Evolutionary conservation across 2,113 vertebrate genomes (phyloP), one percentile per base, ranked within the genome.

Genomic region (Anarrhichthys ocellatus): DNA sequence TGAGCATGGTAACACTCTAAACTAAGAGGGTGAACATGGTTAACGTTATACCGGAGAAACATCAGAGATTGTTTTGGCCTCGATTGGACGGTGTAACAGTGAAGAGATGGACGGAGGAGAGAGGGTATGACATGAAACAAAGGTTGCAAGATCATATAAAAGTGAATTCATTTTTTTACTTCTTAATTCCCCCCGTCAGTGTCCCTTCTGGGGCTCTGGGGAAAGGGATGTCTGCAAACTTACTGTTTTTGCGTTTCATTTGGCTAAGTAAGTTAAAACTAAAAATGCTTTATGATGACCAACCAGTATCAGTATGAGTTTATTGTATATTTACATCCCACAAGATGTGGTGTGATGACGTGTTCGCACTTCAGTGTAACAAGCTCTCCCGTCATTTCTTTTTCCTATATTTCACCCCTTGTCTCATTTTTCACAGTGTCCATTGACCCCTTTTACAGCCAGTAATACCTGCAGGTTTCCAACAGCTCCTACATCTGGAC

Each of bases 391-490:
- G 17, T 74, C 2, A 10, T 58, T 74, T 46, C 20, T 69, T 59
- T 38, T 13, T 77, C 22, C n/a, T 76, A 65, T 46, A 59, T 36
- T 62, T 76, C 32, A 46, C 65, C 29, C 46, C 9, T 15, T 38
- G 63, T 61, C 72, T 80, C 61, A 66, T 68, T 71, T 75, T 42
- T 76, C 63, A 68, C 34, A 54, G 14, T 27, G 50, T 66, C 29
- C 18, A 76, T 14, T 74, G 32, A 59, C 40, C 66, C 9, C 44
- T 9, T 76, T 81, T 56, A 65, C 22, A 71, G 34, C 52, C 73
- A 59, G 67, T 36, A 65, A 72, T 38, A 76, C 76, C 81, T 44
- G 54, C 61, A 80, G 73, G 36, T 73, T 83, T 82, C 59, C 24
- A 79, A 40, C 36, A 29, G 76, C 50, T 52, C 68, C 15, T 27